These are phyloP conservation scores for Melangyna quadrimaculata DNA, from an alignment of 2,888 invertebrate genomes.

Conservation along the genomic window DNA sequence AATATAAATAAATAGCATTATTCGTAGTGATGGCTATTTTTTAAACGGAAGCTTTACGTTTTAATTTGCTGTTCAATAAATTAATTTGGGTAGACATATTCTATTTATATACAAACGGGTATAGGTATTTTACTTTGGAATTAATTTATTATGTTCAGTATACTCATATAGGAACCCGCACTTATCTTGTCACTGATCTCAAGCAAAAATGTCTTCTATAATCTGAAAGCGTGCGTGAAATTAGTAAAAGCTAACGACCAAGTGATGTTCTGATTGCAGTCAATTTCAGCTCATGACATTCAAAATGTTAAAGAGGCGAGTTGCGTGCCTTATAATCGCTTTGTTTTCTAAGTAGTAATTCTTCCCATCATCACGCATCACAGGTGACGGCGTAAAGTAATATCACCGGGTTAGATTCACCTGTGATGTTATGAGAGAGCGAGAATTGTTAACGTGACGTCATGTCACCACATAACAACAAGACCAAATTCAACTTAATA, in stretches of 20 bases:
- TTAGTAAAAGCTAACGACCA: slow-evolving; percentile 39
- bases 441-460: slow-evolving; percentile 12
- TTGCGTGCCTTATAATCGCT: slow-evolving; percentile 33
- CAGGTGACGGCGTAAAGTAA: slow-evolving; percentile 7
- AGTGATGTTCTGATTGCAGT: slow-evolving; percentile 56
- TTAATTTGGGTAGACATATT: not conserved
- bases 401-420: not conserved
- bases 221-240: slow-evolving; percentile 62
- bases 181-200: slow-evolving; percentile 13
- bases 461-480: slow-evolving; percentile 1
- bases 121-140: not conserved
- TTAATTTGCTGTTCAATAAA: not conserved
- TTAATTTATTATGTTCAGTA: not conserved
- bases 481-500: not conserved
- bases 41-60: not conserved
- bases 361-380: slow-evolving; percentile 13
- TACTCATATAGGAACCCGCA: not conserved
- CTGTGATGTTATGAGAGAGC: not conserved
- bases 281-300: slow-evolving; percentile 28
- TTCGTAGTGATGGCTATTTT: not conserved
- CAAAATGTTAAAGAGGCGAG: slow-evolving; percentile 16
- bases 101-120: not conserved
- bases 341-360: not conserved
- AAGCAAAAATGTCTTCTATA: not conserved
- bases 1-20: not conserved